Evolutionary conservation across 2,888 invertebrate genomes (phyloP).

Genomic region (Aporophyla nigra): DNA sequence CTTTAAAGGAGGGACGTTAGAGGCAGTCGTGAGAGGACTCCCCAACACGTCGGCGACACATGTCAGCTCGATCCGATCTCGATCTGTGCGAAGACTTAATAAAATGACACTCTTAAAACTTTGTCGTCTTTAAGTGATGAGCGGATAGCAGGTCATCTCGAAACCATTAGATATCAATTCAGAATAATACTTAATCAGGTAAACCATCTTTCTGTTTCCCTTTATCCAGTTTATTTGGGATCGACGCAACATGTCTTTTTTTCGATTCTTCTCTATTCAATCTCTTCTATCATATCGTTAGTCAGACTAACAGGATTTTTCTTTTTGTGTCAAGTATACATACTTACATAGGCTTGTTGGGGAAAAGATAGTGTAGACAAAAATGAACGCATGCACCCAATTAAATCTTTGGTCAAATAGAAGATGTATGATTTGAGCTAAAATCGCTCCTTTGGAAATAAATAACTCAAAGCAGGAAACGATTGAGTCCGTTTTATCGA

Average conservation of each 20-base stretch:
- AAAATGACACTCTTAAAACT: constrained; percentile 82
- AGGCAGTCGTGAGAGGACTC: constrained; percentile 69
- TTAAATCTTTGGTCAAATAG: not conserved
- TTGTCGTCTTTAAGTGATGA: constrained; percentile 57
- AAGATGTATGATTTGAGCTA: not conserved
- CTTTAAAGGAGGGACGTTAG: constrained; percentile 72
- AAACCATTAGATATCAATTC: too few species aligned
- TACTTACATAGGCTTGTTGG: not conserved
- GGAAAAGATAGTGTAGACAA: not conserved
- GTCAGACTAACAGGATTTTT: not conserved
- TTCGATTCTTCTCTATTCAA: not conserved
- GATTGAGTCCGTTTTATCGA: not conserved
- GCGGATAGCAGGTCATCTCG: constrained; percentile 14
- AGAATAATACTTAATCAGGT: too few species aligned
- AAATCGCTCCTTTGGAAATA: not conserved
- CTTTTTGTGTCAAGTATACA: not conserved
- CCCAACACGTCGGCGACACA: constrained; percentile 82
- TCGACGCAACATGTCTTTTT: not conserved
- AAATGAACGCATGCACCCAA: too few species aligned
- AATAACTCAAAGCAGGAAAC: not conserved
- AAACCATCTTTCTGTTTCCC: too few species aligned
- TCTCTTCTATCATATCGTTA: not conserved
- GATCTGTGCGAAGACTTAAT: constrained; percentile 85
- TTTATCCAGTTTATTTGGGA: not conserved
- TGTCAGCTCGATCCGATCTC: constrained; percentile 79